phyloP scores from a whole-genome alignment of 2,113 vertebrate genomes.

The Calonectris borealis region DNA sequence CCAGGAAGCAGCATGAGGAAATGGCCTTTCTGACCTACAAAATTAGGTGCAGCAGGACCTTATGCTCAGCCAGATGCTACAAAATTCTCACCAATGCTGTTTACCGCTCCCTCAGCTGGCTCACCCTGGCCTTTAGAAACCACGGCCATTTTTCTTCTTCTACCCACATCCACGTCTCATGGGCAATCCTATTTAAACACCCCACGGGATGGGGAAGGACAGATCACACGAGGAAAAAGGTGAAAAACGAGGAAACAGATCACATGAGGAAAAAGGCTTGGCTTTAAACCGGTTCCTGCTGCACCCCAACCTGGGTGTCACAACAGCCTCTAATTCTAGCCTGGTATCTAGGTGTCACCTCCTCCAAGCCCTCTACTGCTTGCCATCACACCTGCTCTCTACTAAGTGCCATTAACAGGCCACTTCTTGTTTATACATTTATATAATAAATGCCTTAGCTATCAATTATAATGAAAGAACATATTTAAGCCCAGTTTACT shows the following conservation, averaged over 20 bases:
- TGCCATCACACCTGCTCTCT: neutral
- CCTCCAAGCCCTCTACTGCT: neutral
- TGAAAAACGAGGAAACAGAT: neutral
- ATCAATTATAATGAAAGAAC: neutral
- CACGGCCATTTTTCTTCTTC: neutral
- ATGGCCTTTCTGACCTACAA: neutral
- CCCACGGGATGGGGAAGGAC: neutral
- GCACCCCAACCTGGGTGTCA: neutral
- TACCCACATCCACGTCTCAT: neutral
- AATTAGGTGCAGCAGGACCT: neutral
- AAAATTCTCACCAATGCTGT: neutral
- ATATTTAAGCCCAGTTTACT: neutral
- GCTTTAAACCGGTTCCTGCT: neutral
- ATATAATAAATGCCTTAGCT: neutral
- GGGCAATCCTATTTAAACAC: neutral
- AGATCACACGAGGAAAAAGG: neutral
- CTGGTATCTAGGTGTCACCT: neutral
- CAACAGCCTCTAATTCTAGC: neutral
- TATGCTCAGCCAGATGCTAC: neutral
- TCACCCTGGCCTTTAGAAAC: neutral
- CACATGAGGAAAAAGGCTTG: rapidly evolving
- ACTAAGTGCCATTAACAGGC: neutral
- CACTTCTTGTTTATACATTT: neutral
- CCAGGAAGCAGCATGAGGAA: neutral
- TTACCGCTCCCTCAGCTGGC: neutral